These are phyloP conservation scores for Cydia strobilella DNA, from an alignment of 1,140 invertebrate species.

Conservation along the genomic window DNA sequence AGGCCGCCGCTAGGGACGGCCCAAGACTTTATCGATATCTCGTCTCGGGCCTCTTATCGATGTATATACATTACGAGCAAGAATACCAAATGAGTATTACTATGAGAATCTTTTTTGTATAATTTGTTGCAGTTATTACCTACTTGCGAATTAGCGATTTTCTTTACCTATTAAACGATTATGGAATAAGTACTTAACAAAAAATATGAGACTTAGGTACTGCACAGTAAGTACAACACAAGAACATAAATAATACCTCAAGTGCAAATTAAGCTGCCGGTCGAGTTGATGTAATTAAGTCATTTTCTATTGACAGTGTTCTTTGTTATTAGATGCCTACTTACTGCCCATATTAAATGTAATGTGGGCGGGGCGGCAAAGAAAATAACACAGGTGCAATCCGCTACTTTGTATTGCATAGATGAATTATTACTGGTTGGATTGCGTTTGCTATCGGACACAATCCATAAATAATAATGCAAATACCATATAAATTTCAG, in stretches of 20 bases:
- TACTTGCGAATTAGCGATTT: slow-evolving; percentile 1
- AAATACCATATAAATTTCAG: slow-evolving; percentile 14
- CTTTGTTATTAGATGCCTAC: slow-evolving; percentile 27
- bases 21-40: slow-evolving; percentile 60
- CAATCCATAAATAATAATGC: slow-evolving; percentile 22
- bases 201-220: background rate
- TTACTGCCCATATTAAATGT: slow-evolving; percentile 16
- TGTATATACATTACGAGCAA: slow-evolving; percentile 41
- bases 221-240: background rate
- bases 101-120: slow-evolving; percentile 32
- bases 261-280: background rate
- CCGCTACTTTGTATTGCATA: slow-evolving; percentile 23
- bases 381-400: slow-evolving; percentile 9
- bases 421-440: slow-evolving; percentile 22
- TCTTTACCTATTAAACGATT: background rate
- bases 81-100: slow-evolving; percentile 49
- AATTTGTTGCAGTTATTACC: slow-evolving; percentile 29
- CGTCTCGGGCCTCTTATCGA: slow-evolving; percentile 48
- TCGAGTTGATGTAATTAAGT: slow-evolving; percentile 20
- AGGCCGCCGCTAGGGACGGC: slow-evolving; percentile 56
- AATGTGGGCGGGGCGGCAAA: slow-evolving; percentile 6
- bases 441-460: slow-evolving; percentile 11
- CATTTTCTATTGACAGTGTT: slow-evolving; percentile 24
- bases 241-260: background rate
- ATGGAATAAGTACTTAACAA: background rate